These are phyloP conservation scores for Heliconius hewitsoni DNA, from an alignment of 1,140 invertebrate genomes.

Conservation along the genomic window DNA sequence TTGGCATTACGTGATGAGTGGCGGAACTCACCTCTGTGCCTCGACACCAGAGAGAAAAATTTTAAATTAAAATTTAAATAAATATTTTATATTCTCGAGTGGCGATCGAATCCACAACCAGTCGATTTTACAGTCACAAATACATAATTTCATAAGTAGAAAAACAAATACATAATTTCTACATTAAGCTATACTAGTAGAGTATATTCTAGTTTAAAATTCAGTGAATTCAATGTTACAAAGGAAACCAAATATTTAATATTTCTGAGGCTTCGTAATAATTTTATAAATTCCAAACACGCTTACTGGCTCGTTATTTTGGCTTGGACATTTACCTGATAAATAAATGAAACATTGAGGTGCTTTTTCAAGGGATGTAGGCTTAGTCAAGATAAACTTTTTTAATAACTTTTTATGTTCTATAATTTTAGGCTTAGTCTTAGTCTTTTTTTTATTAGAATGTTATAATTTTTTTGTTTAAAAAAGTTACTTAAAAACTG, in stretches of 20 bases:
- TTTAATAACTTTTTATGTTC: neutral
- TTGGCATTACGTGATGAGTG: too few species aligned
- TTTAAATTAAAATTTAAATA: too few species aligned
- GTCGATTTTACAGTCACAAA: too few species aligned
- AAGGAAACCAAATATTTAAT: constrained; percentile 11
- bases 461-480: neutral
- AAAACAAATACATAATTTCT: neutral
- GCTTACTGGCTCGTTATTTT: constrained; percentile 12
- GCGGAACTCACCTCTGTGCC: too few species aligned
- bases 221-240: neutral
- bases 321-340: constrained; percentile 4
- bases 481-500: too few species aligned
- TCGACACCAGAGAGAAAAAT: too few species aligned
- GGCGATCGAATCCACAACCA: too few species aligned
- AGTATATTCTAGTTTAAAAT: neutral
- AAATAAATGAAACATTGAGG: neutral
- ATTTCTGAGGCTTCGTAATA: neutral
- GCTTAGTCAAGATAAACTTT: neutral
- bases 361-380: neutral
- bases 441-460: neutral
- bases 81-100: too few species aligned
- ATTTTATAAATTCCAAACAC: constrained; percentile 26
- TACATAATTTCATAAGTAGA: neutral
- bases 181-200: neutral
- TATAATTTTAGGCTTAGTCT: neutral